Conservation (phyloP, 1,140 invertebrate species). For the Diprion similis region DNA sequence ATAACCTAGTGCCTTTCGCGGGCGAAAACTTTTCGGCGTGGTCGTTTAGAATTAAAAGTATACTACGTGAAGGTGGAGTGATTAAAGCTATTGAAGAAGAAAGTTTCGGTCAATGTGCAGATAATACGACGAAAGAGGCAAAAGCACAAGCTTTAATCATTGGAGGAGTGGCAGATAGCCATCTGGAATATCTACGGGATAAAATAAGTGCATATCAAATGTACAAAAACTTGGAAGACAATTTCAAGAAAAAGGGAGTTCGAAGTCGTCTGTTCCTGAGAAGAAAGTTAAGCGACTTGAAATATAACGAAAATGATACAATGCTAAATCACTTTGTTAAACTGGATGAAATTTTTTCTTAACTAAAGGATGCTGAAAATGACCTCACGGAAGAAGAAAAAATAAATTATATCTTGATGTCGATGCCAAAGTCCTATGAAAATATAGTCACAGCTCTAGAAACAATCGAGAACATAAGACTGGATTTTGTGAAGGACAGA, state of each 20-base stretch:
- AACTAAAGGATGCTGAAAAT: slow-evolving; percentile 6
- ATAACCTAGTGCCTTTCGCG: not conserved
- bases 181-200: slow-evolving; percentile 18
- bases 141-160: not conserved
- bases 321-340: slow-evolving; percentile 11
- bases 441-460: slow-evolving; percentile 17
- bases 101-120: not conserved
- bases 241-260: slow-evolving; percentile 18
- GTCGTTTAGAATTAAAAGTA: not conserved
- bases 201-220: not conserved
- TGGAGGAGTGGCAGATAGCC: slow-evolving; percentile 14
- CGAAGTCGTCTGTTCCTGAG: slow-evolving; percentile 8
- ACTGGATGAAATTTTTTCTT: slow-evolving; percentile 11
- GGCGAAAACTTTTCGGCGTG: not conserved
- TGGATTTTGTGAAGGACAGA: not conserved
- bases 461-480: slow-evolving; percentile 1
- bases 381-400: slow-evolving; percentile 13
- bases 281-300: slow-evolving; percentile 9
- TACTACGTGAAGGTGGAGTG: not conserved
- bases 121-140: not conserved
- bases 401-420: slow-evolving; percentile 14
- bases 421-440: slow-evolving; percentile 19
- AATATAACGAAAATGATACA: slow-evolving; percentile 15
- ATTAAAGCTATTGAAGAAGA: not conserved
- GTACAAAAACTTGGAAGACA: not conserved